phyloP scores from a whole-genome alignment of 1,140 invertebrate species.

The Tetraneura akinire region DNA sequence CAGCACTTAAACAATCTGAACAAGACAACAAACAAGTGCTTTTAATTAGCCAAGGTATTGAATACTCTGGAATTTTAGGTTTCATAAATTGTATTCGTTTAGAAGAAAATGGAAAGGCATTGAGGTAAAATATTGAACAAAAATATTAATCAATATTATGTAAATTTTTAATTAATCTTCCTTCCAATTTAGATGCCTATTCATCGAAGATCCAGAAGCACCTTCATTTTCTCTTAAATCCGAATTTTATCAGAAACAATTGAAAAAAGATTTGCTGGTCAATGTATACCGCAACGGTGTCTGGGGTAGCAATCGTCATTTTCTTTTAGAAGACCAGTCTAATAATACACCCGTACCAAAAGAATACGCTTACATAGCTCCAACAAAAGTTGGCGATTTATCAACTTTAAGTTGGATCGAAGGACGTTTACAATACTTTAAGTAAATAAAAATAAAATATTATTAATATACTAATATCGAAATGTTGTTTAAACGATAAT shows the following conservation, averaged over 20 bases:
- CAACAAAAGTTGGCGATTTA: constrained; percentile 78
- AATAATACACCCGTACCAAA: constrained; percentile 60
- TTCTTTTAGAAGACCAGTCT: constrained; percentile 65
- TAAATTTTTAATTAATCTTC: not conserved
- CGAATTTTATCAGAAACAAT: constrained; percentile 54
- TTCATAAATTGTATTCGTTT: constrained; percentile 43
- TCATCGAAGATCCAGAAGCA: constrained; percentile 54
- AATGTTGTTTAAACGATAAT: no score
- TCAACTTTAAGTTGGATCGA: constrained; percentile 82
- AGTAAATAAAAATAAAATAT: constrained; percentile 57
- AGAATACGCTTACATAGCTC: constrained; percentile 77
- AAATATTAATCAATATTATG: no score
- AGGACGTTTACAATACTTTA: constrained; percentile 62
- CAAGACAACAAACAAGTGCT: constrained; percentile 67
- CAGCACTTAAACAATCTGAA: constrained; percentile 65
- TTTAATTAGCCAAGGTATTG: constrained; percentile 68
- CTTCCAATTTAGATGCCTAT: constrained; percentile 51
- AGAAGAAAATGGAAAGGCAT: constrained; percentile 11
- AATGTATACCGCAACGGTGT: constrained; percentile 53
- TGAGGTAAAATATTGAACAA: not conserved
- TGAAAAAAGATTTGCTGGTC: constrained; percentile 62
- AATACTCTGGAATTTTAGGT: constrained; percentile 77
- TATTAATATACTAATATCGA: not conserved
- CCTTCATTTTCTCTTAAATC: constrained; percentile 59
- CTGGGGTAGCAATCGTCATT: constrained; percentile 67